phyloP scores from a whole-genome alignment of 2,888 invertebrate genomes.

The Dusona sp. region DNA sequence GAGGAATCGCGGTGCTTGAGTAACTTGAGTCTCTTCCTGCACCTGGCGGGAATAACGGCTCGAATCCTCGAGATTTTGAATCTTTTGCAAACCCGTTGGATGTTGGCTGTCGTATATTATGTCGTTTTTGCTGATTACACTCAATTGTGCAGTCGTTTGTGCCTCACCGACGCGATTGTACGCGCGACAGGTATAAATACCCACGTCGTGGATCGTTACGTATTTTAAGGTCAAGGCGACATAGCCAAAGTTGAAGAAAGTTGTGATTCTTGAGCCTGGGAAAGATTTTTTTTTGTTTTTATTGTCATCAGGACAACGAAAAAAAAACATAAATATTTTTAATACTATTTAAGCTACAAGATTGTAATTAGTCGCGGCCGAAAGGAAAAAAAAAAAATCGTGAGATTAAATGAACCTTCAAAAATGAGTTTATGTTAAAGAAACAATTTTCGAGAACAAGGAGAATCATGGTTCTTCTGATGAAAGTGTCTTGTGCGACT shows the following conservation, averaged over 20 bases:
- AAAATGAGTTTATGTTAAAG: too few relatives aligned
- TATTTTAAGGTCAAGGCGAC: slow-evolving; percentile 97
- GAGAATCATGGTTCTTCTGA: too few relatives aligned
- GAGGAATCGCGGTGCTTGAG: slow-evolving; percentile 94
- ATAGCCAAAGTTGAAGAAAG: slow-evolving; percentile 97
- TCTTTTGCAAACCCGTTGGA: slow-evolving; percentile 96
- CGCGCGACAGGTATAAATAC: slow-evolving; percentile 95
- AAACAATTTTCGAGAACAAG: too few relatives aligned
- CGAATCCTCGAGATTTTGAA: slow-evolving; percentile 94
- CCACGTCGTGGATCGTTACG: slow-evolving; percentile 95
- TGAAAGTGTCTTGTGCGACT: too few relatives aligned
- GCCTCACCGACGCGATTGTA: slow-evolving; percentile 95
- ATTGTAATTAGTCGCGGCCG: too few relatives aligned
- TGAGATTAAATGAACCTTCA: too few relatives aligned
- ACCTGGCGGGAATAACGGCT: slow-evolving; percentile 89
- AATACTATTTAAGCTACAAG: too few relatives aligned
- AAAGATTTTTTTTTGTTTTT: not conserved
- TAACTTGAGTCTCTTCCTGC: slow-evolving; percentile 91
- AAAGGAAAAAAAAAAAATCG: too few relatives aligned
- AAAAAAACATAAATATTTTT: too few relatives aligned
- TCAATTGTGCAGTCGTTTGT: slow-evolving; percentile 92
- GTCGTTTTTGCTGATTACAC: slow-evolving; percentile 94
- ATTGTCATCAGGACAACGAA: too few relatives aligned
- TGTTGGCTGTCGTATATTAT: slow-evolving; percentile 96
- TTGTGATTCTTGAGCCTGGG: slow-evolving; percentile 93